Evolutionary conservation across 92 coral and sea anemone species (phyloP), one percentile per base, ranked within the genome.

Genomic region (Isaurus tuberculatus): DNA sequence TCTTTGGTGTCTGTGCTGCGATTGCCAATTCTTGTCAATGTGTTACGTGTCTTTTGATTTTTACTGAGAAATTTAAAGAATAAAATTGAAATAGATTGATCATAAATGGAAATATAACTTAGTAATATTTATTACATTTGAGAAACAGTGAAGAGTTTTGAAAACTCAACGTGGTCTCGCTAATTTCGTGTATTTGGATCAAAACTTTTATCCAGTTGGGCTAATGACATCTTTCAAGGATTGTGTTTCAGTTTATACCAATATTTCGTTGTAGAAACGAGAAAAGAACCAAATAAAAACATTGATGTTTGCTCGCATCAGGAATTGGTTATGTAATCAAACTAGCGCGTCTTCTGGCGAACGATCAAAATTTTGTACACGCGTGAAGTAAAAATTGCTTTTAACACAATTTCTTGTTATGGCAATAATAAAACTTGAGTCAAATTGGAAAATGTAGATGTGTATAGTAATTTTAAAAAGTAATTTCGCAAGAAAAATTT

Each of bases 81-180:
- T 8, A 13, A 49, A 49, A 49, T 49, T 49, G 58, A 49, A 49
- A 16, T 13, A 0, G 58, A 49, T 49, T 0, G 58, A 14, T 49
- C 20, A 49, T 49, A 49, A 8, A 49, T 49, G 58, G 66, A 60
- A 26, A 23, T 10, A 22, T 20, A 60, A 60, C 13, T 10, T 5
- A 60, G 66, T 60, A 60, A 60, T 60, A 26, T 60, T 60, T 60
- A 22, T 60, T 60, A 60, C 0, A 60, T 6, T 60, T 60, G 66
- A 60, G 66, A 60, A 60, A 20, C 30, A 23, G 28, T 60, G 31
- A 60, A 60, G 11, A 30, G 29, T 10, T 60, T 60, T 60, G 66
- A 60, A 60, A 20, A 60, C 9, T 60, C 30, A 29, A 60, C 30
- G 30, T 60, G 9, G 66, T 60, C 31, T 60, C 29, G 6, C 66